phyloP scores from a whole-genome alignment of 1,140 invertebrate genomes.

The Hirudo medicinalis region DNA sequence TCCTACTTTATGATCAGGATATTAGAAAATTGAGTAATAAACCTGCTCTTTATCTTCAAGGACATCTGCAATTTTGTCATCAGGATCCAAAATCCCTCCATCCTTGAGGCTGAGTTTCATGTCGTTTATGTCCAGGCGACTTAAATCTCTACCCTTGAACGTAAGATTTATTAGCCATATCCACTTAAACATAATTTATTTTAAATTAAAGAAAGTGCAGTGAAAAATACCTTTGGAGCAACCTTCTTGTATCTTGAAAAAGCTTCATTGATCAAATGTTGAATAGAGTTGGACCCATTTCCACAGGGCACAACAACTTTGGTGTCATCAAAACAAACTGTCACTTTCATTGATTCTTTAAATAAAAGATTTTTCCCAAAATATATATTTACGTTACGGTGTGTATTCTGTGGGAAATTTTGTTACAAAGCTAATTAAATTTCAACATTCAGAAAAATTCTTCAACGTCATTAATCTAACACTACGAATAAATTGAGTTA shows the following conservation, averaged over 20 bases:
- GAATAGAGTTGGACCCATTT: slow-evolving; percentile 73
- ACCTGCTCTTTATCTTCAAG: slow-evolving; percentile 66
- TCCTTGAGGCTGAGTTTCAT: slow-evolving; percentile 41
- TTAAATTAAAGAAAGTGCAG: background rate
- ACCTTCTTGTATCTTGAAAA: slow-evolving; percentile 85
- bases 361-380: background rate
- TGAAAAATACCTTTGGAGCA: slow-evolving; percentile 63
- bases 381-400: background rate
- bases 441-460: too few relatives aligned
- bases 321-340: slow-evolving; percentile 84
- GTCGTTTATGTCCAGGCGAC: background rate
- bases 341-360: slow-evolving; percentile 71
- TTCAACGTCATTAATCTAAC: too few relatives aligned
- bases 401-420: too few relatives aligned
- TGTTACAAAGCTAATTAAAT: too few relatives aligned
- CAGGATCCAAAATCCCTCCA: slow-evolving; percentile 80
- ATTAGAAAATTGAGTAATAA: background rate
- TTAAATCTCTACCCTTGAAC: background rate
- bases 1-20: background rate
- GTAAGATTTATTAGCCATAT: background rate
- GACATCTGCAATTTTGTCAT: slow-evolving; percentile 78
- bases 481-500: too few relatives aligned
- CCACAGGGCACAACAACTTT: slow-evolving; percentile 91
- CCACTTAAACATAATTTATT: background rate
- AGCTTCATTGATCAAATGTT: slow-evolving; percentile 79